phyloP scores from a whole-genome alignment of 1,140 invertebrate species.

The Octopus bimaculoides region DNA sequence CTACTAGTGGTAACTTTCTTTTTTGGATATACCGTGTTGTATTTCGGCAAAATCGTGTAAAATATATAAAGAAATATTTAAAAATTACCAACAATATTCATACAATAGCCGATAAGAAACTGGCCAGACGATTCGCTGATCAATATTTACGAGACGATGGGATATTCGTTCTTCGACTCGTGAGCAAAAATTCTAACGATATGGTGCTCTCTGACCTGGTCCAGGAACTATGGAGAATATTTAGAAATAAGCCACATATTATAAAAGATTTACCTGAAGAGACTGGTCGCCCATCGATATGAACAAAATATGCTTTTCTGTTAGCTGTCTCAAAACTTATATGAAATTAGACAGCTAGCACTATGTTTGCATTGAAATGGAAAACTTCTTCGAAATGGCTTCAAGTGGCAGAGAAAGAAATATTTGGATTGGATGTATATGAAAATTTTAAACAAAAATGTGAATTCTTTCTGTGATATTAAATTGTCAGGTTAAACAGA shows the following conservation, averaged over 20 bases:
- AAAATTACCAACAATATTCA: constrained; percentile 43
- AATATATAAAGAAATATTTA: constrained; percentile 52
- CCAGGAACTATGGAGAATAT: constrained; percentile 47
- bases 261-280: constrained; percentile 37
- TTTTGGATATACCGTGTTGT: constrained; percentile 48
- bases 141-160: constrained; percentile 54
- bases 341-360: background rate
- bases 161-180: constrained; percentile 49
- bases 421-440: background rate
- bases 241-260: constrained; percentile 43
- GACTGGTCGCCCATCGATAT: background rate
- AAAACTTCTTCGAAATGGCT: background rate
- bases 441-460: background rate
- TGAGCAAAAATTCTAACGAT: constrained; percentile 52
- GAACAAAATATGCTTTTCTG: background rate
- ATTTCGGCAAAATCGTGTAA: constrained; percentile 39
- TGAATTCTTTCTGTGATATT: constrained; percentile 1
- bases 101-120: constrained; percentile 41
- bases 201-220: constrained; percentile 52
- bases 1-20: constrained; percentile 45
- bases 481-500: background rate
- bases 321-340: too few species aligned
- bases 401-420: background rate
- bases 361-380: background rate
- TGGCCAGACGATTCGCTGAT: constrained; percentile 45